Evolutionary conservation across 2,113 vertebrate genomes (phyloP).

Genomic region (Donacobius atricapilla): DNA sequence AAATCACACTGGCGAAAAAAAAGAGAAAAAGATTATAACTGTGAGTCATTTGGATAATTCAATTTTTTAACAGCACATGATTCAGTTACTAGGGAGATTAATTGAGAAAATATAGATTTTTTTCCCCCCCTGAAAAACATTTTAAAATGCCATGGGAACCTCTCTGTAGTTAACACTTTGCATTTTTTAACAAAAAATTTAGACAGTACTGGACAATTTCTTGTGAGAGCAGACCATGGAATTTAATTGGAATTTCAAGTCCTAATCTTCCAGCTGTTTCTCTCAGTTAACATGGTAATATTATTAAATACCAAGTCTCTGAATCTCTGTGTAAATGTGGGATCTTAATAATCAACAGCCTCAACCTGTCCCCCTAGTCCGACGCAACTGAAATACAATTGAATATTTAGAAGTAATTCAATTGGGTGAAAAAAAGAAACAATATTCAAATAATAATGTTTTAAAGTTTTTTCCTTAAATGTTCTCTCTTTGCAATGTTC

Average conservation of each 20-base stretch:
- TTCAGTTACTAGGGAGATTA: background rate
- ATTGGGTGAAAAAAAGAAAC: background rate
- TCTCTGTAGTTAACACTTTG: background rate
- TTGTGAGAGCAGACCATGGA: background rate
- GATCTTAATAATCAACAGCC: background rate
- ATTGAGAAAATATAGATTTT: background rate
- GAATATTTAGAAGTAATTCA: background rate
- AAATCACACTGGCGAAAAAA: background rate
- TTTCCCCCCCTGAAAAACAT: background rate
- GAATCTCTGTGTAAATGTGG: background rate
- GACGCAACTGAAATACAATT: background rate
- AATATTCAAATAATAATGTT: background rate
- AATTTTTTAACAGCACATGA: background rate
- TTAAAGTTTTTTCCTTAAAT: background rate
- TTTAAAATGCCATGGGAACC: background rate
- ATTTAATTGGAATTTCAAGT: background rate
- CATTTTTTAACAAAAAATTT: background rate
- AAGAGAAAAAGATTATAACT: background rate
- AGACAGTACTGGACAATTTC: background rate
- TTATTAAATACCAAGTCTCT: background rate
- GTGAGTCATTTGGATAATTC: background rate
- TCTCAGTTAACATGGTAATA: background rate
- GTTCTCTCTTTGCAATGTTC: background rate
- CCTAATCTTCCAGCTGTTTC: background rate
- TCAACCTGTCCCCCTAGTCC: background rate